Conservation (phyloP, 2,113 vertebrate genomes). For the Galemys pyrenaicus region DNA sequence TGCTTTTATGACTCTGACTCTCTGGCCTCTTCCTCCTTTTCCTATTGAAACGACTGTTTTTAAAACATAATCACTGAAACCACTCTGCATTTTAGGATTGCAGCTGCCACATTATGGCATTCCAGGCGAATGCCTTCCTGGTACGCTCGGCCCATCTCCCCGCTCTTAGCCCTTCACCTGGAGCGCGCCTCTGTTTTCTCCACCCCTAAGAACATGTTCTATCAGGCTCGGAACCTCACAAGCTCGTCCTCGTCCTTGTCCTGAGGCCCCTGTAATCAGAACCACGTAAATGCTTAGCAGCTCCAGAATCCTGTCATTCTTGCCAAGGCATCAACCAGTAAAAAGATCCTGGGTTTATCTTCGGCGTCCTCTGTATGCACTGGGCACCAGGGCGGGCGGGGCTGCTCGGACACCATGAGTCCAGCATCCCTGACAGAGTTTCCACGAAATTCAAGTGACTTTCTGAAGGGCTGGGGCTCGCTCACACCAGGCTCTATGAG, state of each 20-base stretch:
- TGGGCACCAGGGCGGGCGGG: background rate
- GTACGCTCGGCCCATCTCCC: background rate
- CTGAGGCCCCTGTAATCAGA: background rate
- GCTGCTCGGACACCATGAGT: no score
- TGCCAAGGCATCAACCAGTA: no score
- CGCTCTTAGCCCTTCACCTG: background rate
- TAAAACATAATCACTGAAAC: background rate
- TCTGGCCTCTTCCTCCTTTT: background rate
- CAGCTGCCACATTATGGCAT: background rate
- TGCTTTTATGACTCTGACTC: background rate
- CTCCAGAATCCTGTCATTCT: background rate
- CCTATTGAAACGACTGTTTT: background rate
- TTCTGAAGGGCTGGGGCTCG: background rate
- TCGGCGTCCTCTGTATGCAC: background rate
- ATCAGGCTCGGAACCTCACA: accelerated
- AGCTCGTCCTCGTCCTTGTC: background rate
- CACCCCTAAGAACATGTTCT: background rate
- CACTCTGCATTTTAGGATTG: background rate
- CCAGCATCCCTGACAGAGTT: no score
- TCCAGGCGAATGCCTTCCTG: background rate
- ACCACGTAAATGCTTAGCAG: no score
- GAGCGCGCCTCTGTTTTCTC: background rate
- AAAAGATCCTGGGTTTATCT: no score
- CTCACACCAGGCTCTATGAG: background rate
- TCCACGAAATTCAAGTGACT: background rate